phyloP scores from a whole-genome alignment of 2,797 vertebrate genomes.

The Lithobates sylvaticus region DNA sequence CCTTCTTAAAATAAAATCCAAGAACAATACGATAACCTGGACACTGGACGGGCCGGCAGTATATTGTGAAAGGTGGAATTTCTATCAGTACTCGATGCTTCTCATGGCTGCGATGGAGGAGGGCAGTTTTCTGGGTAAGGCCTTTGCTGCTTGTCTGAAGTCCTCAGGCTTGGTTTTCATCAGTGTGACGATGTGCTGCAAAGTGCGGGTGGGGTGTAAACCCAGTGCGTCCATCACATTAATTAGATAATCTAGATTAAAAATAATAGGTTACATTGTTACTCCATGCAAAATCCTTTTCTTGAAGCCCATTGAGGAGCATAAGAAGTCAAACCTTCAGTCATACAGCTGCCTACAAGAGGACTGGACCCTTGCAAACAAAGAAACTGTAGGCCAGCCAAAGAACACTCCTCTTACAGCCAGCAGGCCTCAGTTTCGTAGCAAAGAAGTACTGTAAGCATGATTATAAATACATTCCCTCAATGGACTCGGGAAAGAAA shows the following conservation, averaged over 20 bases:
- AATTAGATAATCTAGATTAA: constrained; percentile 88
- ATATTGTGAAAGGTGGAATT: neutral
- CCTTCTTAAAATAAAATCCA: neutral
- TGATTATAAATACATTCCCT: too few relatives aligned
- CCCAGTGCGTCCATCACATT: constrained; percentile 98
- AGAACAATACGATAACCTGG: neutral
- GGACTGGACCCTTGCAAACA: too few relatives aligned
- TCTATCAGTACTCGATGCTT: constrained; percentile 78
- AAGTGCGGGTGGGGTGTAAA: constrained; percentile 87
- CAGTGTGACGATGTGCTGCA: constrained; percentile 84
- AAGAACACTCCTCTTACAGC: too few relatives aligned
- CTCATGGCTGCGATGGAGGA: constrained; percentile 84
- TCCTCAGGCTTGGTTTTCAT: constrained; percentile 90
- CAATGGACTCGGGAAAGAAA: too few relatives aligned
- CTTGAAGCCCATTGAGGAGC: too few relatives aligned
- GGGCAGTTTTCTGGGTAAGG: constrained; percentile 83
- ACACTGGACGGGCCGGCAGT: neutral
- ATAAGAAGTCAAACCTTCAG: too few relatives aligned
- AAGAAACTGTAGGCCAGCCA: too few relatives aligned
- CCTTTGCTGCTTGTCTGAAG: constrained; percentile 85
- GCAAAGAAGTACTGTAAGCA: too few relatives aligned
- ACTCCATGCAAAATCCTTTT: too few relatives aligned
- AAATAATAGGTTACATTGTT: neutral
- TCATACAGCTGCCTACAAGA: too few relatives aligned
- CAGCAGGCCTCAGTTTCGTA: too few relatives aligned